Conservation (phyloP, 64 coral and sea anemone species). For the Trachythela sp. region DNA sequence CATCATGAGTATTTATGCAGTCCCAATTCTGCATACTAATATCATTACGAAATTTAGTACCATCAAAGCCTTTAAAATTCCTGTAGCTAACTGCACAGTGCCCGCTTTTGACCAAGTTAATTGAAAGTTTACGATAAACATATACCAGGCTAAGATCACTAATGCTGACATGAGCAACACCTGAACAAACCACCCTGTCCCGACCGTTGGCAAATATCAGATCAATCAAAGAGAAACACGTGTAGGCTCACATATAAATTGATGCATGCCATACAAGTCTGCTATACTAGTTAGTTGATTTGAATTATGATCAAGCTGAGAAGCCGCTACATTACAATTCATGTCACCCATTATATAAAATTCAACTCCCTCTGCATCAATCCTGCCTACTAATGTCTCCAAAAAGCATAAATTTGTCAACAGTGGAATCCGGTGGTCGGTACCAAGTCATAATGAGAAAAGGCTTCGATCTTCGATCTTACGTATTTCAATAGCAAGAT, state of each 20-base stretch:
- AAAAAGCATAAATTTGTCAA: no score
- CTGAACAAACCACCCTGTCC: neutral
- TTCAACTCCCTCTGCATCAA: no score
- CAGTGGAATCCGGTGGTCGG: no score
- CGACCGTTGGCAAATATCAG: neutral
- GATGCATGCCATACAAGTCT: neutral
- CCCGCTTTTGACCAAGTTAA: neutral
- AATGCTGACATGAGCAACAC: neutral
- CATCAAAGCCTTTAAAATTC: neutral
- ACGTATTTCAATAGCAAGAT: no score
- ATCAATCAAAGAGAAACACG: conserved; percentile 15
- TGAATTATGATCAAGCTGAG: no score
- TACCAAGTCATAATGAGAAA: no score
- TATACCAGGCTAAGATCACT: conserved; percentile 20
- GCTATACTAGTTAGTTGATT: no score
- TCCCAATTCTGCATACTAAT: neutral
- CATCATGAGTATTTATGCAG: neutral
- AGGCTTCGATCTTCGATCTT: no score
- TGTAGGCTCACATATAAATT: conserved; percentile 31
- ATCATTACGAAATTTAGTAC: neutral
- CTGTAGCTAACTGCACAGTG: neutral
- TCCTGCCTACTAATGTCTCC: no score
- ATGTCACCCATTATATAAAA: no score
- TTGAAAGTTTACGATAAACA: no score
- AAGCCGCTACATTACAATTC: no score